Evolutionary conservation across 2,888 invertebrate species (phyloP), one percentile per base, ranked within the genome.

Genomic region (Caradrina kadenii): DNA sequence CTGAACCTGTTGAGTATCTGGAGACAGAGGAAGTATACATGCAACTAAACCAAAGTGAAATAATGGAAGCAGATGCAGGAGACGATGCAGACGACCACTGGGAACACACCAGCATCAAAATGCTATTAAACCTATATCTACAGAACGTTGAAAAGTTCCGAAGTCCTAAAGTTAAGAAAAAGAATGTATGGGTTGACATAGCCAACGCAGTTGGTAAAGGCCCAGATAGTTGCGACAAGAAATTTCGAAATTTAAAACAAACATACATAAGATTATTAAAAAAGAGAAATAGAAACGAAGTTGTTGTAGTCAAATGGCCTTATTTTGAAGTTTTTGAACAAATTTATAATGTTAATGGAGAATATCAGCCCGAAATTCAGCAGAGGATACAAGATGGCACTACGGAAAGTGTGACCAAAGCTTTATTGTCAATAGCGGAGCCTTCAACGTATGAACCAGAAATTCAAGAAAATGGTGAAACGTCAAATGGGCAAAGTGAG

Each of bases 141-240:
- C 90, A 94, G 74, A 94, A 96, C 55, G 73, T 94, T 63, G 93
- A 94, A 5, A 92, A 92, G 76, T 96, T 96, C 73, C 87, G 95
- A 67, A 93, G 93, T 73, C 94, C 94, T 15, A 95, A 95, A 89
- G 92, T 94, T 1, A 94, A 91, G 61, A 96, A 96, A 84, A 96
- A 94, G 71, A 93, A 92, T 88, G 89, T 95, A 0, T 96, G 96
- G 96, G 85, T 90, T 1, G 93, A 94, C 13, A 94, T 95, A 42
- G 88, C 91, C 1, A 88, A 88, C 59, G 89, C 88, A 1, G 88
- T 95, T 1, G 93, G 93, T 0, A 94, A 94, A 84, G 89, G 91
- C 2, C 93, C 95, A 2, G 93, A 94, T 13, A 89, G 91, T 62
- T 96, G 95, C 80, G 95, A 95, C 74, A 95, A 94, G 76, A 96